Conservation (phyloP, 2,113 vertebrate genomes). For the Thomomys bottae region DNA sequence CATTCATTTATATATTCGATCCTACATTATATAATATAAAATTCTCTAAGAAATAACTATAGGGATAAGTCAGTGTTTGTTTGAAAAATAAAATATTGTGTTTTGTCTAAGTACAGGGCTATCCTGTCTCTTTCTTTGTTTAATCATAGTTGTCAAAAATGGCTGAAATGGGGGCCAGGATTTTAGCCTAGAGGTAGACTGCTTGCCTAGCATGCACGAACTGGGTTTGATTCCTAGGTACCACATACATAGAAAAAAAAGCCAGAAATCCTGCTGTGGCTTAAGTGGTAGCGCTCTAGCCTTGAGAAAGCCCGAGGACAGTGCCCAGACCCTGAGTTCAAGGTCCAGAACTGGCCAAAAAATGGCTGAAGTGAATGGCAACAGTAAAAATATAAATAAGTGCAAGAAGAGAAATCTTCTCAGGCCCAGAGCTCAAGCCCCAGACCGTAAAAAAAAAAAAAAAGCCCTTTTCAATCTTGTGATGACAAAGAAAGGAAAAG, state of each 20-base stretch:
- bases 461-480: background rate
- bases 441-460: background rate
- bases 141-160: constrained; percentile 4
- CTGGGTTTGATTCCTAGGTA: too few species aligned
- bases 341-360: too few species aligned
- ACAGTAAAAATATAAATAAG: background rate
- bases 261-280: too few species aligned
- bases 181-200: too few species aligned
- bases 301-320: too few species aligned
- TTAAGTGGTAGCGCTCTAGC: too few species aligned
- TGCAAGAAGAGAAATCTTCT: too few species aligned
- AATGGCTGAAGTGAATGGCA: background rate
- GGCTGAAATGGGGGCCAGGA: background rate
- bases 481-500: too few species aligned
- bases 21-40: background rate
- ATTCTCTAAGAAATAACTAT: background rate
- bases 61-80: background rate
- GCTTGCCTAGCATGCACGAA: too few species aligned
- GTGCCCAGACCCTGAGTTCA: too few species aligned
- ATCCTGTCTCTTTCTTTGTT: background rate
- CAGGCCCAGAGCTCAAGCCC: too few species aligned
- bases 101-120: background rate
- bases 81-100: constrained; percentile 28
- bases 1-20: background rate
- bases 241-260: too few species aligned